A percentile compares a stretch with the other conserved stretches of the same genome.
These are phyloP conservation scores for Porites cylindrica DNA, from an alignment of 92 coral and sea anemone species.

Conservation along the genomic window DNA sequence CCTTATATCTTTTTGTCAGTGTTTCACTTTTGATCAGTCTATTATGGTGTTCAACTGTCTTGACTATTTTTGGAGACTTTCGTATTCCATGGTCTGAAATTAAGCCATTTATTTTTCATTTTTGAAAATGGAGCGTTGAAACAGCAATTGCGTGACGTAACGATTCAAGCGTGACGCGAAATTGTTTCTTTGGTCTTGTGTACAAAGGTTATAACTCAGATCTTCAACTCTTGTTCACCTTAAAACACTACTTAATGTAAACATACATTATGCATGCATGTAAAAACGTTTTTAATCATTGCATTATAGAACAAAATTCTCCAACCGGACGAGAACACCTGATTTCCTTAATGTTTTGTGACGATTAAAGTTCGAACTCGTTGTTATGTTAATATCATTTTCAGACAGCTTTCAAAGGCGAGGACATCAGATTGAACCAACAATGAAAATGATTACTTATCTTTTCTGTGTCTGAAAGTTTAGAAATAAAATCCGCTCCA, in stretches of 20 bases:
- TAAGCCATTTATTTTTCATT: neutral
- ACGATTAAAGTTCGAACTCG: neutral
- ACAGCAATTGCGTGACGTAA: neutral
- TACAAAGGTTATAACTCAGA: neutral
- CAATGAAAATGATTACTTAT: slow-evolving; percentile 10
- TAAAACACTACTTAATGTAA: neutral
- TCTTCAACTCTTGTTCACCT: neutral
- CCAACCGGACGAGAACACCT: neutral
- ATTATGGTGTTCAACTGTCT: neutral
- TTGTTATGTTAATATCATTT: neutral
- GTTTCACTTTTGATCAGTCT: slow-evolving; percentile 5
- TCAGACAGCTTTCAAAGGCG: slow-evolving; percentile 12
- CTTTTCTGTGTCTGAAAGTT: neutral
- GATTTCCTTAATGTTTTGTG: neutral
- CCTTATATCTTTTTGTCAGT: neutral
- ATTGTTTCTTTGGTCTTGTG: neutral
- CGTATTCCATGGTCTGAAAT: neutral
- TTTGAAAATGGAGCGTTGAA: too few species aligned
- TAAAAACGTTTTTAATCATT: neutral
- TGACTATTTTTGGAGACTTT: slow-evolving; percentile 4
- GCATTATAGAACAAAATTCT: neutral
- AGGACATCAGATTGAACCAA: neutral
- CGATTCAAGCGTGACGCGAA: neutral
- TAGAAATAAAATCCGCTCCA: neutral
- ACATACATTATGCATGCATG: neutral